Percentiles rank a stretch among this genome's conserved stretches.
phyloP scores from a whole-genome alignment of 2,797 vertebrate species.

The Myotis vivesi region DNA sequence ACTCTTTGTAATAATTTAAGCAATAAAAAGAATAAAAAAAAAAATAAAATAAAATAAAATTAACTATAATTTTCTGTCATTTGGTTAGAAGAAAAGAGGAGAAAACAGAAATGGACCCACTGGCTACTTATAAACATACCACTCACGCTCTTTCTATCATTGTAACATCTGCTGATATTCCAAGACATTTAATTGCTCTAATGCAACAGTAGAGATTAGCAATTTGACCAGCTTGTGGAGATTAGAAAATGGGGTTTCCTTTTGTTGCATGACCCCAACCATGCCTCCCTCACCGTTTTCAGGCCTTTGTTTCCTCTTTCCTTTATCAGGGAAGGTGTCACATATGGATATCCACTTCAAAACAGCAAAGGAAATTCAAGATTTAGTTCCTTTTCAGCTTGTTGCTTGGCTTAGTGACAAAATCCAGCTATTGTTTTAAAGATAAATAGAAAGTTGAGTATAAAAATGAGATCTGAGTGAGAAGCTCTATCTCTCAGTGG shows the following conservation, averaged over 20 bases:
- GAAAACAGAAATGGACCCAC: background rate
- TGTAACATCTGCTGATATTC: background rate
- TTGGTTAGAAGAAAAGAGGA: background rate
- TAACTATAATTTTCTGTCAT: background rate
- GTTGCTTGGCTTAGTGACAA: constrained; percentile 54
- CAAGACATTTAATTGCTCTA: background rate
- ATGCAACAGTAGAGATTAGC: background rate
- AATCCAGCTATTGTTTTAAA: constrained; percentile 54
- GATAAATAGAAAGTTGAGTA: constrained; percentile 15
- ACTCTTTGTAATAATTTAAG: no score
- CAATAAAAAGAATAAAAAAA: no score
- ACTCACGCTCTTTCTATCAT: background rate
- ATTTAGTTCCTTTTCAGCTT: constrained; percentile 48
- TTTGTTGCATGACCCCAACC: background rate
- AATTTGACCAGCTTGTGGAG: background rate
- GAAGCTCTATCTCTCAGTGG: background rate
- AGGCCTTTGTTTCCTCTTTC: constrained; percentile 27
- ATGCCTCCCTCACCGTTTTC: background rate
- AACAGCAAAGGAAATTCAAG: constrained; percentile 56
- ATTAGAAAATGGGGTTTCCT: constrained; percentile 42
- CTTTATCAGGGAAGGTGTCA: constrained; percentile 51
- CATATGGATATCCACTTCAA: constrained; percentile 50
- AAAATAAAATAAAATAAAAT: no score
- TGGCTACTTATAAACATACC: background rate
- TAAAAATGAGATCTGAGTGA: background rate